phyloP scores from a whole-genome alignment of 1,140 invertebrate genomes.

The Scaptomyza graminum region DNA sequence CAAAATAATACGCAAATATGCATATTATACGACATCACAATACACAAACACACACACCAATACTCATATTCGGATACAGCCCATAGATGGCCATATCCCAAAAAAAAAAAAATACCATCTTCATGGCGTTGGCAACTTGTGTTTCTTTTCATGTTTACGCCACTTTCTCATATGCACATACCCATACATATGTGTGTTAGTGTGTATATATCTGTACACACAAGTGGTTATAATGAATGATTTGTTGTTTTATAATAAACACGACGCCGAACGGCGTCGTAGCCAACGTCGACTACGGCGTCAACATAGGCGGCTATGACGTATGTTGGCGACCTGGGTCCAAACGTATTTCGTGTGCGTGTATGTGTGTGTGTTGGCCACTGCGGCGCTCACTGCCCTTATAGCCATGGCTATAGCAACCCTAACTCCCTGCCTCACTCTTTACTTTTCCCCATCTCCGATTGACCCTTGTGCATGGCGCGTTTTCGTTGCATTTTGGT shows the following conservation, averaged over 20 bases:
- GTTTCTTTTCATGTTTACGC: conserved; percentile 79
- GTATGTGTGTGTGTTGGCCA: conserved; percentile 11
- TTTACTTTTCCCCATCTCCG: conserved; percentile 41
- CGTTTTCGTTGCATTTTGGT: conserved; percentile 55
- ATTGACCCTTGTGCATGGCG: conserved; percentile 61
- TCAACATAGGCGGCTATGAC: conserved; percentile 52
- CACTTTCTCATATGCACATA: conserved; percentile 68
- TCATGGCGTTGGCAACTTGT: conserved; percentile 54
- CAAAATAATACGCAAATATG: conserved; percentile 82
- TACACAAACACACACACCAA: conserved; percentile 10
- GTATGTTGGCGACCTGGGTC: conserved; percentile 48
- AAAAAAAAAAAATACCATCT: conserved; percentile 16
- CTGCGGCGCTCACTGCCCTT: conserved; percentile 42
- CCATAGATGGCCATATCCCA: conserved; percentile 30
- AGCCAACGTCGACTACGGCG: conserved; percentile 49
- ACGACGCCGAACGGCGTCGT: conserved; percentile 66
- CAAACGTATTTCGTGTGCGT: conserved; percentile 18
- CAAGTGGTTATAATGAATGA: conserved; percentile 83
- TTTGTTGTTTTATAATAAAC: conserved; percentile 83
- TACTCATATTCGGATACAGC: conserved; percentile 6
- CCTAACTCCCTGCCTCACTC: conserved; percentile 15
- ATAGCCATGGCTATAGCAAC: conserved; percentile 4
- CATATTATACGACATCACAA: conserved; percentile 68
- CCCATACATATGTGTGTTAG: not conserved
- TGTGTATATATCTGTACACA: conserved; percentile 47